phyloP scores from a whole-genome alignment of 2,797 vertebrate genomes.

The Etheostoma nigrum region DNA sequence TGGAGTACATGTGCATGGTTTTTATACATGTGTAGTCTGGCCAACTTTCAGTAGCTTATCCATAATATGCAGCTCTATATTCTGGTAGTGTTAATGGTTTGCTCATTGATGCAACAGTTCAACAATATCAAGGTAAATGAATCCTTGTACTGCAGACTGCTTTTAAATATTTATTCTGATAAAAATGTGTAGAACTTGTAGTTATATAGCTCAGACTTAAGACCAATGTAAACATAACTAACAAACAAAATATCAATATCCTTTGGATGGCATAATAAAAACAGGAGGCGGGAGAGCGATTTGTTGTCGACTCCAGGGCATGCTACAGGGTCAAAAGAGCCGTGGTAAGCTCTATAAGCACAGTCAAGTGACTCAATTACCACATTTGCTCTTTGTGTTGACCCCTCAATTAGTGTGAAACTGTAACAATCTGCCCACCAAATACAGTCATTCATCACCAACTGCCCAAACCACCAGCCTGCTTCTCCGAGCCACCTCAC shows the following conservation, averaged over 20 bases:
- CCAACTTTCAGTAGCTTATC: conserved; percentile 82
- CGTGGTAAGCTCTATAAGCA: conserved; percentile 87
- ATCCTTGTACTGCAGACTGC: neutral
- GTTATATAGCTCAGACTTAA: conserved; percentile 9
- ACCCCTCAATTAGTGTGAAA: conserved; percentile 95
- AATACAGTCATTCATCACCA: conserved; percentile 97
- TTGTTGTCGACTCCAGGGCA: conserved; percentile 78
- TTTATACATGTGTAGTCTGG: neutral
- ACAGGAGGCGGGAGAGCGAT: conserved; percentile 23
- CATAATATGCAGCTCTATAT: conserved; percentile 82
- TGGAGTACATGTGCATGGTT: neutral
- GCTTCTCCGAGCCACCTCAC: conserved; percentile 87
- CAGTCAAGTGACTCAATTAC: conserved; percentile 96
- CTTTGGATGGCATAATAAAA: conserved; percentile 34
- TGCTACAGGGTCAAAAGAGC: conserved; percentile 83
- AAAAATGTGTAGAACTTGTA: conserved; percentile 3
- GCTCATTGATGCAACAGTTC: neutral
- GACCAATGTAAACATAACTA: conserved; percentile 20
- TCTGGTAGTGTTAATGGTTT: conserved; percentile 70
- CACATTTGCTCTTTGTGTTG: conserved; percentile 91
- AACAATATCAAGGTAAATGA: conserved; percentile 8
- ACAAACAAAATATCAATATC: conserved; percentile 22
- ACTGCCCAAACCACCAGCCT: conserved; percentile 89
- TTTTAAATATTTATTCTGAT: conserved; percentile 28
- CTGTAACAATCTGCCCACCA: conserved; percentile 96